These are phyloP conservation scores for Dendropsophus ebraccatus DNA, from an alignment of 2,113 vertebrate genomes.

Conservation along the genomic window DNA sequence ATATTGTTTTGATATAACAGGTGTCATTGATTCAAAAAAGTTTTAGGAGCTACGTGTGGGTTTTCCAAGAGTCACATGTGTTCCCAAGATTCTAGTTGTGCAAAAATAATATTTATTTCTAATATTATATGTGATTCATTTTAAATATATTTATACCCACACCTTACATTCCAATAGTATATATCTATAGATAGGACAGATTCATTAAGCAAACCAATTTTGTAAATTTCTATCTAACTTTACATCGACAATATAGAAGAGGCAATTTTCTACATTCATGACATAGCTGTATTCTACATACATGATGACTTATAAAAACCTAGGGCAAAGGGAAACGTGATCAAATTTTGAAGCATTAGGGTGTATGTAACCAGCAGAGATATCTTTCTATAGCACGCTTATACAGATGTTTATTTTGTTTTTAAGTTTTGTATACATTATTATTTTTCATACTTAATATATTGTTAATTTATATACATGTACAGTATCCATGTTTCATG, in stretches of 20 bases:
- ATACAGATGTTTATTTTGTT: background rate
- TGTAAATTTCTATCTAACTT: background rate
- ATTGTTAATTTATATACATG: background rate
- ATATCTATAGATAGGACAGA: background rate
- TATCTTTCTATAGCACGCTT: background rate
- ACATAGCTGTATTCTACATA: background rate
- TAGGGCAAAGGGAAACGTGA: background rate
- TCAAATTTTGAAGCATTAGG: background rate
- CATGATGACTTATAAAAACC: background rate
- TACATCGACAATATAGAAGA: background rate
- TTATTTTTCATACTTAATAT: background rate
- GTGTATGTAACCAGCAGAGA: background rate
- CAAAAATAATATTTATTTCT: background rate
- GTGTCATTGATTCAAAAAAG: background rate
- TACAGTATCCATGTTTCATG: too few relatives aligned
- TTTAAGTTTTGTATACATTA: background rate
- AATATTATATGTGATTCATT: background rate
- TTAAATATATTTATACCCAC: background rate
- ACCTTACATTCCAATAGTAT: background rate
- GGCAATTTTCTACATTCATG: background rate
- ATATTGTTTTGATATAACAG: background rate
- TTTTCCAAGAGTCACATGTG: background rate
- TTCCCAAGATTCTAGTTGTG: background rate
- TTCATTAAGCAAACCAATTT: background rate
- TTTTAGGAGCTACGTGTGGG: background rate